These are phyloP conservation scores for Diachasmimorpha longicaudata DNA, from an alignment of 1,140 invertebrate species.

Conservation along the genomic window DNA sequence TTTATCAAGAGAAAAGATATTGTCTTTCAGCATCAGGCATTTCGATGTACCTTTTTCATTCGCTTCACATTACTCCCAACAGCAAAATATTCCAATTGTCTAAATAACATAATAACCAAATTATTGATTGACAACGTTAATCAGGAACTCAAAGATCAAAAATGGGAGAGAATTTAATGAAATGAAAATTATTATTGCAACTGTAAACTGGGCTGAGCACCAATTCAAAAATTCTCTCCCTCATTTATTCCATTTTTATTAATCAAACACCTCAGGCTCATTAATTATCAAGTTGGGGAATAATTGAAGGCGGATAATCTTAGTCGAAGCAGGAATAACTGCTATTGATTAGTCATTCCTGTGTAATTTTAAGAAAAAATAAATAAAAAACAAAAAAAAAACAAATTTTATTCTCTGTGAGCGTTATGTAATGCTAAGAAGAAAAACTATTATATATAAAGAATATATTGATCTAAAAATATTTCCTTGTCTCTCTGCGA, in stretches of 20 bases:
- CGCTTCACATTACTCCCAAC: neutral
- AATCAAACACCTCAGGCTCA: neutral
- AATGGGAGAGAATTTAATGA: no score
- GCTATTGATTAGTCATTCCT: conserved; percentile 27
- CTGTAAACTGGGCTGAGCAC: no score
- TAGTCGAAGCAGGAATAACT: conserved; percentile 1
- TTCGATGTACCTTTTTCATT: neutral
- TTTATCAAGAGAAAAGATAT: neutral
- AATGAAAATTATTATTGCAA: no score
- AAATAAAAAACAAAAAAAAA: neutral
- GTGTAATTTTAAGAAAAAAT: conserved; percentile 6
- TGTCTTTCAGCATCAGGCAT: neutral
- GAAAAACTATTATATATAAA: conserved; percentile 18
- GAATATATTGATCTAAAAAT: conserved; percentile 12
- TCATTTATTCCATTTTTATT: neutral
- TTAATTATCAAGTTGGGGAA: neutral
- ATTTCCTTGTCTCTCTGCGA: conserved; percentile 21
- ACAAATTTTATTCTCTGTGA: conserved; percentile 22
- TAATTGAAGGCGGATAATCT: neutral
- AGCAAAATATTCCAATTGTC: neutral
- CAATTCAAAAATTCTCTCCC: no score
- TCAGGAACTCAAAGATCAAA: no score
- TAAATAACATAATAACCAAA: neutral
- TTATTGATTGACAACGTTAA: neutral
- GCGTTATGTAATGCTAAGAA: conserved; percentile 29